Evolutionary conservation across 2,888 invertebrate species (phyloP), one percentile per base, ranked within the genome.

Genomic region (Pammene aurita): DNA sequence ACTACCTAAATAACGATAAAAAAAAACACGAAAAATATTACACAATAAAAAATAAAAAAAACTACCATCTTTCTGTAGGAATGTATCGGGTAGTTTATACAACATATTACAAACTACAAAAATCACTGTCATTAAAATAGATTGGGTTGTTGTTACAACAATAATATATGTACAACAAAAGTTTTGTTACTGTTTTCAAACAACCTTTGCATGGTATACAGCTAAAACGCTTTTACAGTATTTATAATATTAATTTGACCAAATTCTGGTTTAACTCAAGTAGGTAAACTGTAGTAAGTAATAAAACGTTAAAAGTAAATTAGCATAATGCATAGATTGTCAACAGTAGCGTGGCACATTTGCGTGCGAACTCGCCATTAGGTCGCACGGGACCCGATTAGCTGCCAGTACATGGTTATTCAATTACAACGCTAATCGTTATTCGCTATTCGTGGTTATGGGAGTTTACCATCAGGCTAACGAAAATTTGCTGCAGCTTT

Each of bases 391-490:
- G 10, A 13, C 55, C 38, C 66, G 70, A 66, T 70, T 70, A 62
- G 63, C 41, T 18, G 62, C 61, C 67, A 62, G 72, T 79, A 85
- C 84, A 83, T 74, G 83, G 76, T 80, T 82, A 82, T 84, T 84
- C 84, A 85, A 86, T 87, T 85, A 86, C 76, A 42, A 16, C 66
- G 72, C 79, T 84, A 83, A 85, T 84, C 79, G 80, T 66, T 72
- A 72, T 75, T 76, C 78, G 78, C 73, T 70, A 62, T 60, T 67
- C 46, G 67, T 61, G 61, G 55, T 60, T 60, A 52, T 60, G 42
- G 41, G 48, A 46, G 13, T 67, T 54, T 54, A n/a, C 46, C 54
- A 52, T 46, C 10, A 38, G 44, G 38, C 9, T 35, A 34, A 41
- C 16, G 13, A 58, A 50, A 38, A 38, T 56, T 48, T 48, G 18